Percentiles rank a stretch among this genome's conserved stretches.
phyloP scores from a whole-genome alignment of 2,797 vertebrate species.

The Onychomys arenicola region DNA sequence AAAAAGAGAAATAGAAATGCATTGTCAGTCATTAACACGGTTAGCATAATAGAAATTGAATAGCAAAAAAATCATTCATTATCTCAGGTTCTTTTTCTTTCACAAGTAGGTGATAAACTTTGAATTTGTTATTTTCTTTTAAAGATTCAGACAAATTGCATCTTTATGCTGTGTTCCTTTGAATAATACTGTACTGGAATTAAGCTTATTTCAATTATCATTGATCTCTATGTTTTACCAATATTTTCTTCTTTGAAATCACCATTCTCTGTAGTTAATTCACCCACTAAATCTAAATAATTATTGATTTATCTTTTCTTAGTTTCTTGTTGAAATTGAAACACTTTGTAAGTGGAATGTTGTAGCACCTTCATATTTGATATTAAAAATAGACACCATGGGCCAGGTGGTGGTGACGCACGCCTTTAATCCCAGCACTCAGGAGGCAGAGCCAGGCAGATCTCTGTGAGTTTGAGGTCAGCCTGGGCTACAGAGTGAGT shows the following conservation, averaged over 20 bases:
- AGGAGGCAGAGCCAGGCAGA: too few relatives aligned
- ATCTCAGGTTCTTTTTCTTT: conserved; percentile 24
- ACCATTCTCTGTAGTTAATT: conserved; percentile 54
- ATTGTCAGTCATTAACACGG: background rate
- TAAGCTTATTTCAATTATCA: conserved; percentile 57
- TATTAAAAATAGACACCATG: conserved; percentile 20
- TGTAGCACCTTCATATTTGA: conserved; percentile 12
- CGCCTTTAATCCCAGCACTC: too few relatives aligned
- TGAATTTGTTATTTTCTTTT: conserved; percentile 45
- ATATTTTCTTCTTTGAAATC: conserved; percentile 56
- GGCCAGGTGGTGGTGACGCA: too few relatives aligned
- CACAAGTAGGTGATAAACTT: conserved; percentile 41
- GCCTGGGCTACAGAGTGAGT: too few relatives aligned
- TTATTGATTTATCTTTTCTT: conserved; percentile 15
- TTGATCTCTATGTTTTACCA: conserved; percentile 56
- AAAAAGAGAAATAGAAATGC: conserved; percentile 55
- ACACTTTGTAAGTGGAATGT: conserved; percentile 35
- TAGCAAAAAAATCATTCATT: conserved; percentile 58
- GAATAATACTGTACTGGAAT: conserved; percentile 32
- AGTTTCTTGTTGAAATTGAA: conserved; percentile 61
- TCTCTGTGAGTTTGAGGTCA: too few relatives aligned
- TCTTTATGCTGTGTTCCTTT: conserved; percentile 64
- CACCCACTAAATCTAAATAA: conserved; percentile 43
- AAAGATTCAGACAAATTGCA: conserved; percentile 52
- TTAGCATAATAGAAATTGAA: conserved; percentile 45